These are phyloP conservation scores for Cygnus atratus DNA, from an alignment of 2,113 vertebrate species.

Conservation along the genomic window DNA sequence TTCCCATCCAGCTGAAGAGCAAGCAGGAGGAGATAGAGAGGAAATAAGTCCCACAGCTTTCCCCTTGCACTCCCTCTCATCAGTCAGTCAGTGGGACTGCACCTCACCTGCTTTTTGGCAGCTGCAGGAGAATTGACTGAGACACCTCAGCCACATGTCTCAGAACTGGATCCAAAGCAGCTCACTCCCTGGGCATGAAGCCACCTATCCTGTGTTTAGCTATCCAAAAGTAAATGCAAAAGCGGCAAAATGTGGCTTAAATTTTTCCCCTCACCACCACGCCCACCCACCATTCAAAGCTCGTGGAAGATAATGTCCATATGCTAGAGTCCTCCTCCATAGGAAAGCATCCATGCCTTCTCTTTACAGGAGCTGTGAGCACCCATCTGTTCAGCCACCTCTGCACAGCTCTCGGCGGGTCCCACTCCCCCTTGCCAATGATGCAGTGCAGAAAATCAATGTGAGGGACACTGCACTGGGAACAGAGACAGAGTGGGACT, in stretches of 20 bases:
- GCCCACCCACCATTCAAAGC: background rate
- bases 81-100: fast-evolving
- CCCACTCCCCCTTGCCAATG: fast-evolving
- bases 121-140: background rate
- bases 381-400: background rate
- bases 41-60: background rate
- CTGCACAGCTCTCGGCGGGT: background rate
- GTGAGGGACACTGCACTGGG: fast-evolving
- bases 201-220: background rate
- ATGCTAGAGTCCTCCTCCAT: background rate
- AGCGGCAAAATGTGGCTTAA: background rate
- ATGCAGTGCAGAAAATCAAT: background rate
- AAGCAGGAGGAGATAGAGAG: background rate
- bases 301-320: background rate
- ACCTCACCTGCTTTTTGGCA: background rate
- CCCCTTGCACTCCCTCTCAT: background rate
- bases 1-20: background rate
- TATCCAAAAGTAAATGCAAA: background rate
- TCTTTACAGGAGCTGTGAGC: background rate
- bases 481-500: fast-evolving
- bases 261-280: background rate
- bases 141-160: background rate
- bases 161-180: background rate
- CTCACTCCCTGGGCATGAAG: background rate
- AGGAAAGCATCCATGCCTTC: background rate